Evolutionary conservation across 2,113 vertebrate species (phyloP).

Genomic region (Cynopterus brachyotis): DNA sequence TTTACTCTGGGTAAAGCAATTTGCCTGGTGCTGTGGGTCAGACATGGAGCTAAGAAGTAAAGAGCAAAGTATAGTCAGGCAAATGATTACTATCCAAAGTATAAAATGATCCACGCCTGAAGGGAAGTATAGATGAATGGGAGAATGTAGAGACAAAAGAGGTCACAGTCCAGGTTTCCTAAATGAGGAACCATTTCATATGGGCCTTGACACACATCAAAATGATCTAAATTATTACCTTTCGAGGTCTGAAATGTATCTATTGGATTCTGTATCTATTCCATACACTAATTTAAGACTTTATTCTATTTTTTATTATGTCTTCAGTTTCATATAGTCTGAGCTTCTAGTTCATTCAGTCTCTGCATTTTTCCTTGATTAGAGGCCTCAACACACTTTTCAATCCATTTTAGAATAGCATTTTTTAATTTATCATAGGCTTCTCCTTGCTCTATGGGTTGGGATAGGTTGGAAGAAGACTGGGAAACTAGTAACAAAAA

Average conservation of each 20-base stretch:
- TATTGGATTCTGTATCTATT: background rate
- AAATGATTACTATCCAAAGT: background rate
- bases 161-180: background rate
- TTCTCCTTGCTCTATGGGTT: background rate
- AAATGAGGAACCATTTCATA: background rate
- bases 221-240: background rate
- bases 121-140: background rate
- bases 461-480: background rate
- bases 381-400: background rate
- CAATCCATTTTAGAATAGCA: background rate
- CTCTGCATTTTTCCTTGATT: background rate
- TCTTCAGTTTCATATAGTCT: slow-evolving; percentile 11
- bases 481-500: background rate
- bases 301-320: background rate
- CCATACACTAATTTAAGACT: background rate
- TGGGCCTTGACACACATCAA: background rate
- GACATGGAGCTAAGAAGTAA: background rate
- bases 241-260: slow-evolving; percentile 27
- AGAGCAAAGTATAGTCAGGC: background rate
- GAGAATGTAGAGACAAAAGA: background rate
- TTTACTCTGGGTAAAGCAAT: background rate
- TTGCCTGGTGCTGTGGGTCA: background rate
- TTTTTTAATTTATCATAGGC: background rate
- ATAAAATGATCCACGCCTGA: background rate
- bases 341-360: background rate